These are phyloP conservation scores for Leptinotarsa peninsularis DNA, from an alignment of 2,888 invertebrate species.

Conservation along the genomic window DNA sequence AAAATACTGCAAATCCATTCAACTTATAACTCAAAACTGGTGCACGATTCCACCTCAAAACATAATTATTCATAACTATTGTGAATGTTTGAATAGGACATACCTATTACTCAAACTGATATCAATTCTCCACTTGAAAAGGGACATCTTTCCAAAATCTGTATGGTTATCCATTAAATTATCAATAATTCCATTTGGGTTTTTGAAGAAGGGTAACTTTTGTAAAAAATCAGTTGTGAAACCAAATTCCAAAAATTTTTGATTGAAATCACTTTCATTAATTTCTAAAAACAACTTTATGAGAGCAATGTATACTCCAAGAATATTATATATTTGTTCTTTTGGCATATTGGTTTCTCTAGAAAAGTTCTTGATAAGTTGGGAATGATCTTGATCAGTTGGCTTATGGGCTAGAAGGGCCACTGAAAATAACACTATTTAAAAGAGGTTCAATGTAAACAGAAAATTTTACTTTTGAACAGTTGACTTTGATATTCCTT, in stretches of 20 bases:
- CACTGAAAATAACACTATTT: constrained; percentile 50
- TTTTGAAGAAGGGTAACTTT: constrained; percentile 54
- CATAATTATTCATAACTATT: not conserved
- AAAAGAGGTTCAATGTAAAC: constrained; percentile 20
- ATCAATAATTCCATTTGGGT: constrained; percentile 50
- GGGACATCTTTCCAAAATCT: constrained; percentile 46
- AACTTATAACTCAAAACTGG: no score
- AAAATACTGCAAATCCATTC: no score
- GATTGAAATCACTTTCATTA: constrained; percentile 55
- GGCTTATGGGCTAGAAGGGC: constrained; percentile 51
- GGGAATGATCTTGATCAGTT: constrained; percentile 49
- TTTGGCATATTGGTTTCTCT: constrained; percentile 49
- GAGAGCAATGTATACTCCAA: constrained; percentile 53
- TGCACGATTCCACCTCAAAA: no score
- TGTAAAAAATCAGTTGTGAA: constrained; percentile 57
- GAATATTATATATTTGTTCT: constrained; percentile 51
- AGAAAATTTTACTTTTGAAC: constrained; percentile 50
- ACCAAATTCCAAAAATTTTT: constrained; percentile 52
- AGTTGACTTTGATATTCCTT: constrained; percentile 50
- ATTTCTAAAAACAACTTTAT: constrained; percentile 50
- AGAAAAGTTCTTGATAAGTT: constrained; percentile 52
- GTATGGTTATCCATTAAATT: constrained; percentile 48
- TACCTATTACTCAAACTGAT: constrained; percentile 61
- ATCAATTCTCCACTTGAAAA: constrained; percentile 61
- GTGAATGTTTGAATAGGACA: constrained; percentile 4